These are phyloP conservation scores for Tachypleus tridentatus DNA, from an alignment of 1,140 invertebrate species.

Conservation along the genomic window DNA sequence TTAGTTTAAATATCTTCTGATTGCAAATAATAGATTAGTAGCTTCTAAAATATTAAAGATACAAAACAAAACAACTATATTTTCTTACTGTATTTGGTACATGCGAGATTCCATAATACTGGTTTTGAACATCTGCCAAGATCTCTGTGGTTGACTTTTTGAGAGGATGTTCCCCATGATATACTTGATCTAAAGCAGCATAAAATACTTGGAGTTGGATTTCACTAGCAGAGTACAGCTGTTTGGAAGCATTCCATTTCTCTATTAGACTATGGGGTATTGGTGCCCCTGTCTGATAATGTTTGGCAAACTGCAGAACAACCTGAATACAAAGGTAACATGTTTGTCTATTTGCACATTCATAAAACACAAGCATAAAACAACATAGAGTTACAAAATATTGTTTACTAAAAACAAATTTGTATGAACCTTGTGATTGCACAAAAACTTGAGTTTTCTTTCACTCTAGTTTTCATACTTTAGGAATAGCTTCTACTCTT, in stretches of 20 bases:
- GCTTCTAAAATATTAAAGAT: not conserved
- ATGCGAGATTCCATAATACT: slow-evolving; percentile 76
- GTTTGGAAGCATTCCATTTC: slow-evolving; percentile 67
- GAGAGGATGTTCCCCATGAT: slow-evolving; percentile 48
- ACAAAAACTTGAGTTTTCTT: too few relatives aligned
- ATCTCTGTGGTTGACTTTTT: slow-evolving; percentile 51
- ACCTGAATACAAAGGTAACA: slow-evolving; percentile 42
- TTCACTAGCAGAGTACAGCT: slow-evolving; percentile 76
- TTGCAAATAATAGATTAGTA: not conserved
- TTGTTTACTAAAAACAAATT: too few relatives aligned
- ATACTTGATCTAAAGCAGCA: slow-evolving; percentile 75
- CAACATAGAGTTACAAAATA: too few relatives aligned
- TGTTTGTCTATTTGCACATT: too few relatives aligned
- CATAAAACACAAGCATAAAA: too few relatives aligned
- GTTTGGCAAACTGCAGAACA: slow-evolving; percentile 70
- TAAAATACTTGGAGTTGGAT: slow-evolving; percentile 84
- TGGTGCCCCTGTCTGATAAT: slow-evolving; percentile 76
- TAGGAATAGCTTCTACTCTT: too few relatives aligned
- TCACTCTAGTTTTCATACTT: too few relatives aligned
- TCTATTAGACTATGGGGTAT: slow-evolving; percentile 63
- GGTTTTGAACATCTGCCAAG: slow-evolving; percentile 60
- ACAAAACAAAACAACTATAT: not conserved
- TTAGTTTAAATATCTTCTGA: not conserved
- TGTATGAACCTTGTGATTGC: too few relatives aligned
- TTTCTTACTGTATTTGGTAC: slow-evolving; percentile 64